Conservation (phyloP, 2,113 vertebrate genomes). For the Aramus guarauna region DNA sequence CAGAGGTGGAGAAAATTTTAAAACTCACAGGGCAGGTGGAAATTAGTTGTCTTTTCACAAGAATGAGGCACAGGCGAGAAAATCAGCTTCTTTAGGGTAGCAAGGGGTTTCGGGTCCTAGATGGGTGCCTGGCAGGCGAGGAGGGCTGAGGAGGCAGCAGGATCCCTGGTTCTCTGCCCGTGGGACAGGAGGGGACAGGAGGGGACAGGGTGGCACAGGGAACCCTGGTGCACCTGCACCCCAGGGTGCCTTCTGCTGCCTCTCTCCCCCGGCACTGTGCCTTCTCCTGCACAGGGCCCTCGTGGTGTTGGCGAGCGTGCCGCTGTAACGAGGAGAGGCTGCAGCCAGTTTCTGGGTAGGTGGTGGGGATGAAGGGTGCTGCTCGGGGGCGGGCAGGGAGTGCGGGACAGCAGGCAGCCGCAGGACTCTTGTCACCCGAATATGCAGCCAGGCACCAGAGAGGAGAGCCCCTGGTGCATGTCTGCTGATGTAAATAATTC, state of each 20-base stretch:
- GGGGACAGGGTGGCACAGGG: rapidly evolving
- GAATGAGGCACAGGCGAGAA: neutral
- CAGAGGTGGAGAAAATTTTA: neutral
- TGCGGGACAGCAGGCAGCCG: rapidly evolving
- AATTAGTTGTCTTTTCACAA: neutral
- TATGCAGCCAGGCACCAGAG: neutral
- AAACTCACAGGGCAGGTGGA: neutral
- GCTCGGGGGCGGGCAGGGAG: neutral
- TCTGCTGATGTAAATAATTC: neutral
- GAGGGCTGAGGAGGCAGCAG: neutral
- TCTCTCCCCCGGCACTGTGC: neutral
- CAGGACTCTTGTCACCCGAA: neutral
- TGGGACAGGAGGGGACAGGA: neutral
- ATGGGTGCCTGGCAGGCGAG: rapidly evolving
- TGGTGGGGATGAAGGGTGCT: rapidly evolving
- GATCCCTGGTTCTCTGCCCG: neutral
- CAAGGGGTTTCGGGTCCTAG: neutral
- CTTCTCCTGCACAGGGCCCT: neutral
- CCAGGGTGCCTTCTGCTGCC: neutral
- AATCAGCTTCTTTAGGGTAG: neutral
- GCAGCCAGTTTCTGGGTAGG: neutral
- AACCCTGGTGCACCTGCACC: neutral
- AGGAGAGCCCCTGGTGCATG: neutral
- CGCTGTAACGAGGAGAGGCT: neutral
- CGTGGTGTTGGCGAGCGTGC: rapidly evolving